These are phyloP conservation scores for Pararge aegeria DNA, from an alignment of 1,140 invertebrate species.

Conservation along the genomic window DNA sequence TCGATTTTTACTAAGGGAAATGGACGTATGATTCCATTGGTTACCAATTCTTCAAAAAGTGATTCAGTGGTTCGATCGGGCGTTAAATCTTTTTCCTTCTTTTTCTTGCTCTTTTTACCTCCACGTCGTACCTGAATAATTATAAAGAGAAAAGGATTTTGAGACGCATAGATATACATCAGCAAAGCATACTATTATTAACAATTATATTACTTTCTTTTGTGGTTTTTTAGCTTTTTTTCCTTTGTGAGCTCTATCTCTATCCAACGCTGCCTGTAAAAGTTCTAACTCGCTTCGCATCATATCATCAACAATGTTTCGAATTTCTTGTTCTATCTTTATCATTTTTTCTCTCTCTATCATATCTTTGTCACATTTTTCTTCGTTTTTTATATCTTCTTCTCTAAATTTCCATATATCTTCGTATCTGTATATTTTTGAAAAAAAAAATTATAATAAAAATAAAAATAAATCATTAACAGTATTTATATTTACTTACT, in stretches of 20 bases:
- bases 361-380: slow-evolving; percentile 88
- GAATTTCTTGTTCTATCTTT: slow-evolving; percentile 91
- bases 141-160: too few relatives aligned
- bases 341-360: slow-evolving; percentile 90
- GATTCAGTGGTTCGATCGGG: slow-evolving; percentile 94
- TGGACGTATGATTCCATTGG: slow-evolving; percentile 93
- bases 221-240: slow-evolving; percentile 89
- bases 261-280: slow-evolving; percentile 89
- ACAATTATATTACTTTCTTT: slow-evolving; percentile 83
- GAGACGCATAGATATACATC: too few relatives aligned
- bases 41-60: slow-evolving; percentile 94
- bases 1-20: slow-evolving; percentile 86
- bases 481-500: too few relatives aligned
- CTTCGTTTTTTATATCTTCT: slow-evolving; percentile 82
- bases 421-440: slow-evolving; percentile 78
- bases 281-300: slow-evolving; percentile 91
- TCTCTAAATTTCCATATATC: slow-evolving; percentile 91
- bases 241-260: slow-evolving; percentile 86
- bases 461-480: slow-evolving; percentile 37
- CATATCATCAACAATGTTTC: slow-evolving; percentile 90
- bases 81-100: slow-evolving; percentile 97
- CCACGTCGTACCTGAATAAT: slow-evolving; percentile 84
- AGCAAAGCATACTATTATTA: too few relatives aligned
- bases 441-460: slow-evolving; percentile 13
- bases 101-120: slow-evolving; percentile 93